phyloP scores from a whole-genome alignment of 2,888 invertebrate species.

The Cosmia trapezina region DNA sequence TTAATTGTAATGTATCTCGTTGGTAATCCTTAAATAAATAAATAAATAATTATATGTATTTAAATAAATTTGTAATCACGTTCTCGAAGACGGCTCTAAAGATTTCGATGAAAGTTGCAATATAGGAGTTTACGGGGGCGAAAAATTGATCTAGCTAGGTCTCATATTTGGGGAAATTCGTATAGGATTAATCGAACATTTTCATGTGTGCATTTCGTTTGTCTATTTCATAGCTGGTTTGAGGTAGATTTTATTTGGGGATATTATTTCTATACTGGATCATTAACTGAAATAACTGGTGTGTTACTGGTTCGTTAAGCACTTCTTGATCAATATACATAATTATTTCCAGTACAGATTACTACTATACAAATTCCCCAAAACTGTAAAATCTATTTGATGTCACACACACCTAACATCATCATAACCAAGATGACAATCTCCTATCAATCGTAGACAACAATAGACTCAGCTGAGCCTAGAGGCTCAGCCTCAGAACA shows the following conservation, averaged over 20 bases:
- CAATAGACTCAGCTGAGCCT: slow-evolving; percentile 34
- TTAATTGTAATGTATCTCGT: too few relatives aligned
- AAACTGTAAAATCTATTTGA: not conserved
- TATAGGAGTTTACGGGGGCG: too few relatives aligned
- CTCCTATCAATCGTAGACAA: slow-evolving; percentile 51
- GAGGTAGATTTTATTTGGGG: not conserved
- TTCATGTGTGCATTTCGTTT: not conserved
- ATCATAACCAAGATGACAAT: slow-evolving; percentile 35
- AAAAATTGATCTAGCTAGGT: too few relatives aligned
- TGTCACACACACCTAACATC: not conserved
- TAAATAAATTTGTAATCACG: too few relatives aligned
- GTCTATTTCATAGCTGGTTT: not conserved
- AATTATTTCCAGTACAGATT: not conserved
- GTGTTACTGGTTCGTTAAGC: not conserved
- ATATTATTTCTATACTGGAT: not conserved
- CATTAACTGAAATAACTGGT: not conserved
- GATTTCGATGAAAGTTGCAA: too few relatives aligned
- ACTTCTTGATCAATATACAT: not conserved
- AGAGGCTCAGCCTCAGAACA: too few relatives aligned
- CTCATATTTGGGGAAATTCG: too few relatives aligned
- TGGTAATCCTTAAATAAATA: too few relatives aligned
- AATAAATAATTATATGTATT: too few relatives aligned
- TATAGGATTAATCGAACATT: not conserved
- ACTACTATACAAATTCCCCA: not conserved
- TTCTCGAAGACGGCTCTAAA: too few relatives aligned